Evolutionary conservation across 2,888 invertebrate species (phyloP), one percentile per base, ranked within the genome.

Genomic region (Acheta domesticus): DNA sequence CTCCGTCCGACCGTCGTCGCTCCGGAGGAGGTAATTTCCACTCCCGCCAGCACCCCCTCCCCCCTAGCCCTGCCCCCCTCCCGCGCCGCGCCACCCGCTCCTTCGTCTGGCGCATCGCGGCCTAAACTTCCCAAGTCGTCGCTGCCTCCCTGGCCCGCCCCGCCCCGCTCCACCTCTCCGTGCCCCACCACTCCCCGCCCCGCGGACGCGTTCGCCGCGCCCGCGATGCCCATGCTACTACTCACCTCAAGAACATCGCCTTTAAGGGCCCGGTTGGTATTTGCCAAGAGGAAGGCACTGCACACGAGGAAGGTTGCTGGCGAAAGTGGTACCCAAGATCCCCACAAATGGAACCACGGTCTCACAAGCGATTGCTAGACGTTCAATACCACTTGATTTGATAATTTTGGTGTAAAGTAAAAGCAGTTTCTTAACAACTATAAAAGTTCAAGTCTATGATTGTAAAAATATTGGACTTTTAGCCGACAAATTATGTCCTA

Each of bases 21-120:
- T 62, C 62, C n/a, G 5, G 62, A 62, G 62, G 62, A 62, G 62
- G 62, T 62, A 62, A 62, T 62, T 62, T 62, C 62, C 62, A 62
- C 62, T 62, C 62, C 62, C 36, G 14, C 62, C 62, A 2, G 3
- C 62, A 0, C 62, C 62, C 14, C 8, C 62, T 62, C 62, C 14
- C 2, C 62, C 14, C 62, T n/a, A n/a, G n/a, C n/a, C n/a, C n/a
- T 5, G 5, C 36, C 3, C 5, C 8, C 36, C 8, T 8, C 36
- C 5, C 5, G 36, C 8, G 8, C 8, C 36, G 23, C 23, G 23
- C 23, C 23, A 23, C 2, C 2, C 23, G 3, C 36, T 36, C 36
- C 36, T 36, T 36, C 36, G 36, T 36, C 36, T 36, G 8, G 36
- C 36, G 36, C 36, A 36, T 36, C 36, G 36, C 36, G 36, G 62